A percentile compares a stretch with the other conserved stretches of the same genome.
These are phyloP conservation scores for Mylabris phalerata DNA, from an alignment of 1,140 invertebrate genomes.

Conservation along the genomic window DNA sequence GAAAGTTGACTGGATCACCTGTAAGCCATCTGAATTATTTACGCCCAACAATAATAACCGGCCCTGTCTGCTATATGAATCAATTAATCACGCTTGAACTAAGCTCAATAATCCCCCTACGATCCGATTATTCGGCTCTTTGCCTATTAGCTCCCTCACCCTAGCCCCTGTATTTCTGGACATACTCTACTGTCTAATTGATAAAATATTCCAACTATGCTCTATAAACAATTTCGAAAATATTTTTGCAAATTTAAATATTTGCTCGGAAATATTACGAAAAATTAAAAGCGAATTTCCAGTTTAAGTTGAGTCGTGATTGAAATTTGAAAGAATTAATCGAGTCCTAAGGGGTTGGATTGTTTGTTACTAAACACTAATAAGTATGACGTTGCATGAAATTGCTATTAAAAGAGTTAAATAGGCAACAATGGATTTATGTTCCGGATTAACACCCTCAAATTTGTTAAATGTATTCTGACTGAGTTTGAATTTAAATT, in stretches of 20 bases:
- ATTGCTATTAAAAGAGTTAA: constrained; percentile 38
- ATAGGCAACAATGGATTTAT: constrained; percentile 34
- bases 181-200: constrained; percentile 26
- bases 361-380: constrained; percentile 24
- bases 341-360: too few relatives aligned
- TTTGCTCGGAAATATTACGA: neutral
- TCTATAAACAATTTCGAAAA: constrained; percentile 8
- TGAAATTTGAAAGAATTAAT: too few relatives aligned
- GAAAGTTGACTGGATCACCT: constrained; percentile 27
- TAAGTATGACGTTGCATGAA: constrained; percentile 38
- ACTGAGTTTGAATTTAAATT: constrained; percentile 9
- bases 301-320: neutral
- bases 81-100: constrained; percentile 36
- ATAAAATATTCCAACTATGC: constrained; percentile 34
- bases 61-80: constrained; percentile 33
- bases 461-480: constrained; percentile 23
- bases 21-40: constrained; percentile 32
- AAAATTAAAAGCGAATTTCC: neutral
- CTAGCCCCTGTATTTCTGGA: neutral
- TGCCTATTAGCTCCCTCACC: constrained; percentile 24
- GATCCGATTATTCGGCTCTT: constrained; percentile 35
- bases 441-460: constrained; percentile 32
- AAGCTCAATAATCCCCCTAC: constrained; percentile 33
- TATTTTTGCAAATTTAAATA: neutral
- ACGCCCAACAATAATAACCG: constrained; percentile 33